phyloP scores from a whole-genome alignment of 2,113 vertebrate species.

The Barbus barbus region DNA sequence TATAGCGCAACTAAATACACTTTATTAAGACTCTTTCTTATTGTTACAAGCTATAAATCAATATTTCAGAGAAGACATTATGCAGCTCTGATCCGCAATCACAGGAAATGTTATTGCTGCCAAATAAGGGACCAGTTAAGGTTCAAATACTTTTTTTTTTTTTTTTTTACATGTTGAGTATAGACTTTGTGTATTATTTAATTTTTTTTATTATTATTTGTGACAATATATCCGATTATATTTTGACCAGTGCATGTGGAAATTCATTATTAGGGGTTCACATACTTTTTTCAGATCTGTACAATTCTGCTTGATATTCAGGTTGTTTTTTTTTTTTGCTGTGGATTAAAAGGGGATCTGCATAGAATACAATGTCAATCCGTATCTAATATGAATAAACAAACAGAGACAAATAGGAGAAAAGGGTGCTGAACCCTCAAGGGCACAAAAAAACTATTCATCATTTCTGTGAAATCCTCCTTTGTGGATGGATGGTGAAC shows the following conservation, averaged over 20 bases:
- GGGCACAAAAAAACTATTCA: constrained; percentile 10
- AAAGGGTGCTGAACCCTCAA: not conserved
- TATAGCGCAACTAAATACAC: not conserved
- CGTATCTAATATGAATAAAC: constrained; percentile 16
- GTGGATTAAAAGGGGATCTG: not conserved
- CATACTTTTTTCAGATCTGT: not conserved
- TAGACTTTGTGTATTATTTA: not conserved
- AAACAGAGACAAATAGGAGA: not conserved
- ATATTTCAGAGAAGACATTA: not conserved
- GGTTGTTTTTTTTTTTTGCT: not conserved
- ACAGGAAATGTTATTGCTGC: not conserved
- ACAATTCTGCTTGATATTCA: not conserved
- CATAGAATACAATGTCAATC: not conserved
- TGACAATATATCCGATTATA: not conserved
- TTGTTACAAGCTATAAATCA: not conserved
- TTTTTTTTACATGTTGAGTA: not conserved
- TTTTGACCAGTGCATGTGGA: not conserved
- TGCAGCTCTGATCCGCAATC: not conserved
- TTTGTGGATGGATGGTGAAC: constrained; percentile 32
- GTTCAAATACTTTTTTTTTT: too few relatives aligned
- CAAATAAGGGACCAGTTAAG: not conserved
- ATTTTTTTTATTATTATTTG: not conserved
- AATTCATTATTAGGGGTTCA: not conserved
- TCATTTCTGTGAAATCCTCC: not conserved
- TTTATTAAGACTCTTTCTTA: not conserved